Percentiles rank a stretch among this genome's conserved stretches.
Conservation (phyloP, 1,140 invertebrate species). For the Oppia nitens region DNA sequence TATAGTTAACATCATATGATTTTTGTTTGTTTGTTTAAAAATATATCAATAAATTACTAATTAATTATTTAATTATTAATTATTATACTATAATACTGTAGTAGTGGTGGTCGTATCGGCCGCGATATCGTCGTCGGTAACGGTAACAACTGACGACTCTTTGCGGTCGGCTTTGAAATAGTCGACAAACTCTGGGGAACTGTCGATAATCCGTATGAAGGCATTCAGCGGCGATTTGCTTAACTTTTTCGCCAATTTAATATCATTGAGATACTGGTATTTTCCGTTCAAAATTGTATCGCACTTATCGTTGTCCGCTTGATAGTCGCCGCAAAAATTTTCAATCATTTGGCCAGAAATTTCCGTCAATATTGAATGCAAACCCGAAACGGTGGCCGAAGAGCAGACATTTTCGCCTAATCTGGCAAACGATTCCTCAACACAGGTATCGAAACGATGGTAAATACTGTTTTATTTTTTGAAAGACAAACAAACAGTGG, state of each 20-base stretch:
- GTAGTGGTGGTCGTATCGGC: too few species aligned
- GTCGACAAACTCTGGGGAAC: not conserved
- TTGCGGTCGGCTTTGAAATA: too few species aligned
- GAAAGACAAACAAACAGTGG: not conserved
- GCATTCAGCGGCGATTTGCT: not conserved
- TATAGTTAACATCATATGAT: too few species aligned
- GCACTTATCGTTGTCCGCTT: not conserved
- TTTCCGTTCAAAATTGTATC: not conserved
- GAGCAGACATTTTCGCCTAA: not conserved
- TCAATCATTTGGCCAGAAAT: not conserved
- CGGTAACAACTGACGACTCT: too few species aligned
- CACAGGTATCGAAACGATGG: not conserved
- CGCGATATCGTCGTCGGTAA: too few species aligned
- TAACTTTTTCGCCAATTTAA: not conserved
- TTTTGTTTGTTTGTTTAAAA: too few species aligned
- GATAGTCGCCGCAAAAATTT: not conserved
- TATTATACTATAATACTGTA: too few species aligned
- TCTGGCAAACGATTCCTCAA: not conserved
- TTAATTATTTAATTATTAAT: too few species aligned
- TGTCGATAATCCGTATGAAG: not conserved
- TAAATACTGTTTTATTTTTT: not conserved
- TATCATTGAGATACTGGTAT: not conserved
- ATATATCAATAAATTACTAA: too few species aligned
- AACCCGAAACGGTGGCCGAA: not conserved
- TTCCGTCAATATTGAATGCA: not conserved